Base-by-base conservation (phyloP, 2,888 invertebrate species). In the Acanthosepion pharaonis region DNA sequence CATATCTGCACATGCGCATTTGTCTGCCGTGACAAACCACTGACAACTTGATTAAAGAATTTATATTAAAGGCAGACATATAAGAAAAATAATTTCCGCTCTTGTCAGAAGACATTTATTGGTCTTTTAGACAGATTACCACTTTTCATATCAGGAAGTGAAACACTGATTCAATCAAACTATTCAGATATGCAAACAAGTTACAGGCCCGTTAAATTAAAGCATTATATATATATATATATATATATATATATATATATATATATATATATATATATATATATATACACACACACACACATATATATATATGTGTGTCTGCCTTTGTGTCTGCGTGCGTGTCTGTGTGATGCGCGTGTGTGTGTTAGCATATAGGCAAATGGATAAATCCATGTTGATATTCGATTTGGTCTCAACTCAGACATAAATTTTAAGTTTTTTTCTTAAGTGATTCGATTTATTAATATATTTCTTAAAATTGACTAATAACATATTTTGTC, bases 81-180 rank as follows among this genome's bases (percentile, higher is more conserved):
- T 78, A n/a, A n/a, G 78, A 78, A 78, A 78, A n/a, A 78, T 78
- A 78, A 78, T 78, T 78, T 78, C 78, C 78, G 78, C 78, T 78
- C 78, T 78, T 78, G 78, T 78, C 78, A 78, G 78, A 78, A 78
- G 18, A 78, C 78, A 78, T 78, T 78, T 78, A 78, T 78, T 78
- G 78, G 78, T 11, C 78, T 78, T n/a, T 78, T n/a, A 18, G n/a
- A 18, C 4, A n/a, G 78, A 78, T 78, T 11, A 78, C 78, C n/a
- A 78, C 78, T 78, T 78, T 78, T 33, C 78, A n/a, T 11, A n/a
- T 15, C 78, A 78, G 78, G 78, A 78, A 78, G 78, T n/a, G 78
- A 78, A n/a, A n/a, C 15, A n/a, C 33, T 33, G 78, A 33, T 78
- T 78, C n/a, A n/a, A 78, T 78, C n/a, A 78, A 78, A 78, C n/a